A percentile compares a stretch with the other conserved stretches of the same genome.
These are phyloP conservation scores for Cuculus canorus DNA, from an alignment of 2,797 vertebrate species.

Conservation along the genomic window DNA sequence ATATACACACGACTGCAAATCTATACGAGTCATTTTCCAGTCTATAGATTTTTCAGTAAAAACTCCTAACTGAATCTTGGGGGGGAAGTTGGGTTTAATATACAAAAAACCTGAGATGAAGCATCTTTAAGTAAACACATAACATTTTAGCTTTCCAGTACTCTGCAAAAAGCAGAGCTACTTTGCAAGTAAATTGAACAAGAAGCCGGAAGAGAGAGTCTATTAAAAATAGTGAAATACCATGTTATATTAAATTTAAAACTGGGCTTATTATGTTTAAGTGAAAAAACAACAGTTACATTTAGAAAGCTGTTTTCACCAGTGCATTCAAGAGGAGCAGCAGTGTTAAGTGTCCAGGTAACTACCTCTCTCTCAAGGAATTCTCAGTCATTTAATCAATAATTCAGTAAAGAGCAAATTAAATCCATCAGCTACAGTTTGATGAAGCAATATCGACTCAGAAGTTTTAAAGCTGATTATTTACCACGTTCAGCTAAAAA, in stretches of 20 bases:
- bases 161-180: not conserved
- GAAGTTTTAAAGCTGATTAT: slow-evolving; percentile 38
- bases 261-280: not conserved
- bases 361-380: not conserved
- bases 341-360: not conserved
- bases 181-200: not conserved
- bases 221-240: not conserved
- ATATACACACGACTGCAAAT: not conserved
- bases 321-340: not conserved
- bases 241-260: not conserved
- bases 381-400: slow-evolving; percentile 56
- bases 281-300: not conserved
- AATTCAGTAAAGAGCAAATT: slow-evolving; percentile 46
- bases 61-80: not conserved
- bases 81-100: not conserved
- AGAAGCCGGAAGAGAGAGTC: not conserved
- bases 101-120: not conserved
- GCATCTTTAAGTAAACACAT: not conserved
- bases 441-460: slow-evolving; percentile 3
- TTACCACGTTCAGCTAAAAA: slow-evolving; percentile 51
- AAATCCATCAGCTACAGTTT: slow-evolving; percentile 38
- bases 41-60: not conserved
- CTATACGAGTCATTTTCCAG: not conserved
- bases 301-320: not conserved
- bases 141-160: not conserved